phyloP scores from a whole-genome alignment of 2,113 vertebrate genomes.

The Calyptomena viridis region DNA sequence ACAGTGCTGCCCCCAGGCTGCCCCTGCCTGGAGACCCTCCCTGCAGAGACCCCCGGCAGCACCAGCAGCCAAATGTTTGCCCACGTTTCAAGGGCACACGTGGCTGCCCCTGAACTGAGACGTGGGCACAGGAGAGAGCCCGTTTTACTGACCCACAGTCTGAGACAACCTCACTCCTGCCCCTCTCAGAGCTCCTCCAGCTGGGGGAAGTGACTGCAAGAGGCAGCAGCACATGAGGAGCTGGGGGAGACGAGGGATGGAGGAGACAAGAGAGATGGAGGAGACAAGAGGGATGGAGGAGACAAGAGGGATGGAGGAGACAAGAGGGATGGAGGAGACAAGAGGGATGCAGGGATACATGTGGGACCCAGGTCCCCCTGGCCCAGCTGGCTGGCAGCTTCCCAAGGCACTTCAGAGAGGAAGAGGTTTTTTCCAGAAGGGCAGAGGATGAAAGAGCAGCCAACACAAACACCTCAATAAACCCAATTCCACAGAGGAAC shows the following conservation, averaged over 20 bases:
- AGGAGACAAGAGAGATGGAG: too few relatives aligned
- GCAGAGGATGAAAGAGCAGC: not conserved
- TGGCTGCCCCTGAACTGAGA: not conserved
- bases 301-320: too few relatives aligned
- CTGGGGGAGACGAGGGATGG: too few relatives aligned
- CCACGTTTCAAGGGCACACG: not conserved
- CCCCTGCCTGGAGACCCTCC: not conserved
- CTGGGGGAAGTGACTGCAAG: accelerated
- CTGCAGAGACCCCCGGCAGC: not conserved
- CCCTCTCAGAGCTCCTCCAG: not conserved
- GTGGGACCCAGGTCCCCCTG: too few relatives aligned
- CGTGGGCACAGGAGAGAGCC: not conserved
- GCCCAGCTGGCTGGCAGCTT: accelerated
- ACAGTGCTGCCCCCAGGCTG: too few relatives aligned
- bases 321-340: too few relatives aligned
- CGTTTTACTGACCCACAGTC: not conserved
- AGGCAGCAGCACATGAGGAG: accelerated
- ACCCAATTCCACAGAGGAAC: not conserved
- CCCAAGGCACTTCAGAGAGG: not conserved
- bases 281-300: too few relatives aligned
- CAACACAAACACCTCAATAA: not conserved
- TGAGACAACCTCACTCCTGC: too few relatives aligned
- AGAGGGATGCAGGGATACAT: too few relatives aligned
- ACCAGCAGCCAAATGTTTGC: not conserved
- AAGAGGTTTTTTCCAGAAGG: not conserved